Evolutionary conservation across 2,113 vertebrate species (phyloP).

Genomic region (Coreoperca whiteheadi): DNA sequence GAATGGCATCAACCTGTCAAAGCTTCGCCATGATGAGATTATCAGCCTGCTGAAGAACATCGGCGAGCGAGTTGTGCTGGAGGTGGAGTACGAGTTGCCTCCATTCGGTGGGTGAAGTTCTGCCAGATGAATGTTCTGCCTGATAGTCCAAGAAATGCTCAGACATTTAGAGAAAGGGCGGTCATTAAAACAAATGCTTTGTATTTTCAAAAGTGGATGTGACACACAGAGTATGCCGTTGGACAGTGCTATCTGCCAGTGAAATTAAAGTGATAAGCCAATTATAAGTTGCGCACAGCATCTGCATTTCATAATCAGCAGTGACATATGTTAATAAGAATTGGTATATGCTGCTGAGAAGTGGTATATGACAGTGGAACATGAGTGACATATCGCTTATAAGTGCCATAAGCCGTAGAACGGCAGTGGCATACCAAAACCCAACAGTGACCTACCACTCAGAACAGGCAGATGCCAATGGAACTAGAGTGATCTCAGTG

Average conservation of each 20-base stretch:
- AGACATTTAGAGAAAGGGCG: not conserved
- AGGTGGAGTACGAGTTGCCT: conserved; percentile 97
- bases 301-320: not conserved
- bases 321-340: not conserved
- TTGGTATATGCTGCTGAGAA: not conserved
- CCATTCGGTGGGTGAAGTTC: conserved; percentile 86
- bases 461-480: too few relatives aligned
- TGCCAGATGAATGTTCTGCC: not conserved
- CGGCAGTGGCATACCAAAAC: too few relatives aligned
- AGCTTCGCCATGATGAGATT: conserved; percentile 96
- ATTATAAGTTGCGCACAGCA: not conserved
- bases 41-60: conserved; percentile 97
- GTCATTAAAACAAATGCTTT: too few relatives aligned
- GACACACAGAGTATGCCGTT: too few relatives aligned
- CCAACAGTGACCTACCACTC: not conserved
- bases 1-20: conserved; percentile 95
- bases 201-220: too few relatives aligned
- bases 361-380: not conserved
- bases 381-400: not conserved
- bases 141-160: not conserved
- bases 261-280: not conserved
- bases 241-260: not conserved
- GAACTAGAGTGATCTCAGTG: not conserved
- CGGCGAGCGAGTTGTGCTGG: conserved; percentile 95
- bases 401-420: not conserved